Evolutionary conservation across 64 coral and sea anemone genomes (phyloP), one percentile per base, ranked within the genome.

Genomic region (Hydrozoanthus tunicans): DNA sequence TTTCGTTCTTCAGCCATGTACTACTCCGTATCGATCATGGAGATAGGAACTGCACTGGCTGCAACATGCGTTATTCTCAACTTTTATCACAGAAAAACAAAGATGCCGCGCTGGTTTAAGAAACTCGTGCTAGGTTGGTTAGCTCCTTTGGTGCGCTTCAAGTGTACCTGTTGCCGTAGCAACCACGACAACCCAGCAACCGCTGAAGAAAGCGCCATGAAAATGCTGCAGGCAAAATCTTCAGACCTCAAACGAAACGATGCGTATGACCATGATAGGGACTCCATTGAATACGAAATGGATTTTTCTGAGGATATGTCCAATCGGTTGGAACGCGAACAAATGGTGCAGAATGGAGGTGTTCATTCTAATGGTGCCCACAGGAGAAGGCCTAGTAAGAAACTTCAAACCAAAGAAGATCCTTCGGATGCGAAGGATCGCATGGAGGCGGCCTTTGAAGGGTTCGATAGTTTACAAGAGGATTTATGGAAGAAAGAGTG

Each of bases 1-100:
- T 92, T 89, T 6, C n/a, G 17, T 69, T 56, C 20, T 13, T 24
- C 60, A 91, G 95, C 95, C 17, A 94, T 96, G 95, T 96, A 96
- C 75, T 96, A 96, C 78, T 96, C 95, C 6, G 95, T 96, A 51
- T 96, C 95, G 14, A 96, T 96, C 92, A 96, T 96, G 95, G 95
- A 96, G 52, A 96, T 96, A 80, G 95, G 95, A 20, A 96, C 95
- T 9, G 95, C 95, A 15, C 83, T 96, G 4, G 95, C 92, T 0
- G 95, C 95, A 17, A 96, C 95, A 1, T 96, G 95, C 64, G 91
- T 96, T 20, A 96, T 96, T 69, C 92, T 96, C 9, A 96, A 96
- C 73, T 88, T 96, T 81, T 93, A 96, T 70, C 95, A 96, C 71
- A 90, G 95, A 25, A 96, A 92, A 62, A 96, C 92, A 53, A 93